Percentiles rank a stretch among this genome's conserved stretches.
These are phyloP conservation scores for Peromyscus aztecus DNA, from an alignment of 2,797 vertebrate species.

Conservation along the genomic window DNA sequence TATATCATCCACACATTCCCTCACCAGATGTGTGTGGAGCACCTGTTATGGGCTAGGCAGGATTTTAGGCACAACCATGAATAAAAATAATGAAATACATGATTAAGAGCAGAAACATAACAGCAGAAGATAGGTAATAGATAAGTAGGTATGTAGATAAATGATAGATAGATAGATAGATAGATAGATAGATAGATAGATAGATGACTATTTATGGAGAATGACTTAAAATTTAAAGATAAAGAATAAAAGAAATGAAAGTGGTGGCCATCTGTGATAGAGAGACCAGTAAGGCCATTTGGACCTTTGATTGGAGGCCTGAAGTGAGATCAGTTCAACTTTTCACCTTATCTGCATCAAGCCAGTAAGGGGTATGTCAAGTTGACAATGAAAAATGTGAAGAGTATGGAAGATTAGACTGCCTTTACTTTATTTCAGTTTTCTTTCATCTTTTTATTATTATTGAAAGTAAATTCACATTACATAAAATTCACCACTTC, in stretches of 20 bases:
- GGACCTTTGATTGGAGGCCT: not conserved
- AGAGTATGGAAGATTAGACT: not conserved
- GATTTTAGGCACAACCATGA: not conserved
- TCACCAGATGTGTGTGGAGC: not conserved
- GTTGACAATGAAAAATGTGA: not conserved
- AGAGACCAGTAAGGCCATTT: not conserved
- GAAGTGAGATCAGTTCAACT: not conserved
- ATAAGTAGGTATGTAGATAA: not conserved
- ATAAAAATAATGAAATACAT: constrained; percentile 26
- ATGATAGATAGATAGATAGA: not conserved
- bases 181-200: not conserved
- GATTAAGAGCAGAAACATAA: not conserved
- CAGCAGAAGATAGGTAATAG: not conserved
- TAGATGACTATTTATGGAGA: not conserved
- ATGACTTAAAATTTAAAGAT: not conserved
- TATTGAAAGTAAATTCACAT: not conserved
- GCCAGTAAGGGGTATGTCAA: not conserved
- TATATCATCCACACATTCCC: not conserved
- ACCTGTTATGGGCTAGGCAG: not conserved
- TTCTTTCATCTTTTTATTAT: not conserved
- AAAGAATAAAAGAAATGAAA: not conserved
- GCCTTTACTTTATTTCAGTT: not conserved
- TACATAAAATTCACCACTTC: not conserved
- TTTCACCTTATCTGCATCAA: not conserved
- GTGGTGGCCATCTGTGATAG: not conserved